phyloP scores from a whole-genome alignment of 2,113 vertebrate genomes.

The Casuarius casuarius region DNA sequence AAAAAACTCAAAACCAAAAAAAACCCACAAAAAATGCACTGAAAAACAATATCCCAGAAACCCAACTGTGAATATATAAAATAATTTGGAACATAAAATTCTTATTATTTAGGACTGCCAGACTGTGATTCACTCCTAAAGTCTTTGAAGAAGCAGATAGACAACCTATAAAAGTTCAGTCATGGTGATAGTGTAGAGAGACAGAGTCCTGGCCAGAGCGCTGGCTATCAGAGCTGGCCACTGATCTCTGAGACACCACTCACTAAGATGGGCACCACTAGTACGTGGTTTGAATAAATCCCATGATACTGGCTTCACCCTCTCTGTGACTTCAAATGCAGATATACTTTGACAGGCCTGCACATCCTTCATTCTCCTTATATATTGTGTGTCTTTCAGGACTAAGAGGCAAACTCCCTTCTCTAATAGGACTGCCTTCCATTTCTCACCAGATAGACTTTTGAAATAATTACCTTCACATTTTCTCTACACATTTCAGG shows the following conservation, averaged over 20 bases:
- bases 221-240: neutral
- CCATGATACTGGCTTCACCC: neutral
- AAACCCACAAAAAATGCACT: too few relatives aligned
- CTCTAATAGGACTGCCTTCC: neutral
- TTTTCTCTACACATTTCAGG: neutral
- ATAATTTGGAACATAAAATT: neutral
- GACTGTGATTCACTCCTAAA: neutral
- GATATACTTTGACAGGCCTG: neutral
- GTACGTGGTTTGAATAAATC: neutral
- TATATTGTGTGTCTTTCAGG: fast-evolving
- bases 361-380: neutral
- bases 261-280: neutral
- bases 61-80: neutral
- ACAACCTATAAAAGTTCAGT: neutral
- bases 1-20: too few relatives aligned
- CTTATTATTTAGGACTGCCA: neutral
- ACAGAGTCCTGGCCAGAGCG: neutral
- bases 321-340: neutral
- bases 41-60: neutral
- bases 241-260: neutral
- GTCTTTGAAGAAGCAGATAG: neutral
- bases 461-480: neutral
- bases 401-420: neutral
- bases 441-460: neutral
- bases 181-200: neutral